Evolutionary conservation across 1,140 invertebrate genomes (phyloP).

Genomic region (Drosophila bipectinata): DNA sequence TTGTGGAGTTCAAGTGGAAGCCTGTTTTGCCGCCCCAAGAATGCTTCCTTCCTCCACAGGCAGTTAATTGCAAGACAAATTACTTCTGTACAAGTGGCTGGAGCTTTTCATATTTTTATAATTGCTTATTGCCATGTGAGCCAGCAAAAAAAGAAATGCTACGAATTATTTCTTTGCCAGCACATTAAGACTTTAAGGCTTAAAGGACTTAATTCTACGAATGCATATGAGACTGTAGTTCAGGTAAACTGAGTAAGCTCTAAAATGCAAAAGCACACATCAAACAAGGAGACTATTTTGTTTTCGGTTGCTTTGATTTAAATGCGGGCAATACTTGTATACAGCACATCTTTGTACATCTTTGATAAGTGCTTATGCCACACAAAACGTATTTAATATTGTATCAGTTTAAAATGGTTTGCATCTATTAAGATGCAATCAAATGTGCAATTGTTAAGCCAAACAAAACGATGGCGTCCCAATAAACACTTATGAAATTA

Average conservation of each 20-base stretch:
- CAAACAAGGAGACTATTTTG: too few species aligned
- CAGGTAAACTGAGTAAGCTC: neutral
- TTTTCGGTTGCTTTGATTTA: too few species aligned
- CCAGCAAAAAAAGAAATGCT: neutral
- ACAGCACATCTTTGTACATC: too few species aligned
- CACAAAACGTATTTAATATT: neutral
- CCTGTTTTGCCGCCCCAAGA: constrained; percentile 27
- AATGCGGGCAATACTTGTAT: neutral
- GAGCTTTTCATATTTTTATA: constrained; percentile 51
- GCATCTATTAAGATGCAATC: constrained; percentile 12
- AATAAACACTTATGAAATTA: constrained; percentile 39
- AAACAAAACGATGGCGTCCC: constrained; percentile 20
- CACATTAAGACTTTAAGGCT: constrained; percentile 2
- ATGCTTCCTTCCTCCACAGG: constrained; percentile 49
- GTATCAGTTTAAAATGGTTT: neutral
- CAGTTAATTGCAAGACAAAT: constrained; percentile 70
- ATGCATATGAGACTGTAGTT: neutral
- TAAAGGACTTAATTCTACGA: constrained; percentile 1
- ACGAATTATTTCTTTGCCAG: constrained; percentile 5
- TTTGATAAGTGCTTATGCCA: neutral
- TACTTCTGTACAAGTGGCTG: constrained; percentile 63
- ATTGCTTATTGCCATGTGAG: constrained; percentile 53
- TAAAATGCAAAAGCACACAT: neutral
- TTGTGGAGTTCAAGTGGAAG: constrained; percentile 12
- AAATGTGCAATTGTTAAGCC: constrained; percentile 4